These are phyloP conservation scores for Crenuchus spilurus DNA, from an alignment of 2,797 vertebrate genomes.

Conservation along the genomic window DNA sequence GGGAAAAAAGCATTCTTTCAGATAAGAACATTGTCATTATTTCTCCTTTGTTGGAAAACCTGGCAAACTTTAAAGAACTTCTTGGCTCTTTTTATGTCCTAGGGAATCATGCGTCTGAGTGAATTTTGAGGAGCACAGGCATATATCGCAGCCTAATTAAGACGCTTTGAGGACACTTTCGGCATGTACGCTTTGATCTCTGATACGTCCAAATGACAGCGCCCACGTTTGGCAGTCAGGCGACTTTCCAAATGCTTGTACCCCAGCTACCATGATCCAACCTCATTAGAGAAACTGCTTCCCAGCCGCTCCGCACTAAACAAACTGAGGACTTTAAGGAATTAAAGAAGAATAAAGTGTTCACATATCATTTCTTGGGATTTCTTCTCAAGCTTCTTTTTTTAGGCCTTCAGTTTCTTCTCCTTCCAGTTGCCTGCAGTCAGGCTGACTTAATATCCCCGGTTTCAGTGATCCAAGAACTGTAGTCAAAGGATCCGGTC, in stretches of 20 bases:
- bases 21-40: slow-evolving; percentile 24
- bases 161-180: slow-evolving; percentile 41
- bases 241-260: slow-evolving; percentile 6
- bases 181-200: slow-evolving; percentile 54
- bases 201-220: slow-evolving; percentile 45
- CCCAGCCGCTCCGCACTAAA: slow-evolving; percentile 20
- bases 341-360: slow-evolving; percentile 31
- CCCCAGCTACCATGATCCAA: slow-evolving; percentile 14
- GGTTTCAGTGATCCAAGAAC: slow-evolving; percentile 25
- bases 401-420: slow-evolving; percentile 6
- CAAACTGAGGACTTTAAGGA: slow-evolving; percentile 34
- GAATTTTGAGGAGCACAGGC: slow-evolving; percentile 23
- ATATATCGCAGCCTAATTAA: slow-evolving; percentile 45
- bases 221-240: slow-evolving; percentile 31
- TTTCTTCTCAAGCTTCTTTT: slow-evolving; percentile 21
- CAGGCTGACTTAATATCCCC: slow-evolving; percentile 16
- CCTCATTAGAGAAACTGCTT: slow-evolving; percentile 22
- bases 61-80: slow-evolving; percentile 38
- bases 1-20: slow-evolving; percentile 19
- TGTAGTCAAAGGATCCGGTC: neutral
- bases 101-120: slow-evolving; percentile 35
- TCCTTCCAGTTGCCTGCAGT: slow-evolving; percentile 7
- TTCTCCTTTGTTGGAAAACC: slow-evolving; percentile 19
- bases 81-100: slow-evolving; percentile 7
- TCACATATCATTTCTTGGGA: slow-evolving; percentile 17